Percentiles rank a stretch among this genome's conserved stretches.
Conservation (phyloP, 2,113 vertebrate genomes). For the Hypocryptadius cinnamomeus region DNA sequence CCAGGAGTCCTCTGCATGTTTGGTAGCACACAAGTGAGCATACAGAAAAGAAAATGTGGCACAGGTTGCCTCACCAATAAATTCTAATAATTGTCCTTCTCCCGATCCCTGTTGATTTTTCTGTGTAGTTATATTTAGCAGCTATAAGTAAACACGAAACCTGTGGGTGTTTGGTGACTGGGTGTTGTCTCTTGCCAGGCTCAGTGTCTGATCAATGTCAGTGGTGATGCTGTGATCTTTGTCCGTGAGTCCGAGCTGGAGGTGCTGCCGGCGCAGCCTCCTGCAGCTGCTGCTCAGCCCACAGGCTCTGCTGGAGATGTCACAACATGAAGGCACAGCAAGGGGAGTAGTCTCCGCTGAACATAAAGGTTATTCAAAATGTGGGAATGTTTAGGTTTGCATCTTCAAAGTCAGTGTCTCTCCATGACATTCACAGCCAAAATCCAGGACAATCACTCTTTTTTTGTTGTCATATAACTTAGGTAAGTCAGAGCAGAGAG, state of each 20-base stretch:
- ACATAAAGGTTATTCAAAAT: background rate
- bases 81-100: background rate
- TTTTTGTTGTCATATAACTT: background rate
- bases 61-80: background rate
- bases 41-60: background rate
- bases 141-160: background rate
- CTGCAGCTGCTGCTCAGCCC: slow-evolving; percentile 58
- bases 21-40: background rate
- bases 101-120: background rate
- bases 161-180: background rate
- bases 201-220: slow-evolving; percentile 98
- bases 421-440: background rate
- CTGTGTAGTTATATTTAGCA: background rate
- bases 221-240: slow-evolving; percentile 91
- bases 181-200: slow-evolving; percentile 65
- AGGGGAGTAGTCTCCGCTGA: background rate
- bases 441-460: slow-evolving; percentile 9
- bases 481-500: background rate
- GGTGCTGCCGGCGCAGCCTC: slow-evolving; percentile 49
- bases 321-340: slow-evolving; percentile 67
- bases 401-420: slow-evolving; percentile 14
- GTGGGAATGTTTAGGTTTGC: slow-evolving; percentile 1
- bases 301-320: slow-evolving; percentile 70
- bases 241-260: slow-evolving; percentile 86
- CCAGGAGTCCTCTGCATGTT: background rate